phyloP scores from a whole-genome alignment of 2,797 vertebrate species.

The Selene dorsalis region DNA sequence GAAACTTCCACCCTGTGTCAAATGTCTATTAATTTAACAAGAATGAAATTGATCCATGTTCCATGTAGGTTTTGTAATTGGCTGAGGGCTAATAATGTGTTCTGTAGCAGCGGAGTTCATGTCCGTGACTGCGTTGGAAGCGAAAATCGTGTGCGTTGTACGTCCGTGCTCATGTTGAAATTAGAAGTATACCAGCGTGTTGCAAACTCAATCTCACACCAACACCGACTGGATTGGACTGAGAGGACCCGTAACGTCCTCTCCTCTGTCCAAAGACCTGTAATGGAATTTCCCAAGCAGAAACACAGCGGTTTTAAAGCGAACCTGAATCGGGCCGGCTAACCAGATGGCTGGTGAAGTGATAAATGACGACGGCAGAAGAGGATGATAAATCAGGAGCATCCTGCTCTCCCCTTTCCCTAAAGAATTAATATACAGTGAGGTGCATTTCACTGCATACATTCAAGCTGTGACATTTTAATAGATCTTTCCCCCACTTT shows the following conservation, averaged over 20 bases:
- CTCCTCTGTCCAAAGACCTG: conserved; percentile 37
- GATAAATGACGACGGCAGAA: conserved; percentile 61
- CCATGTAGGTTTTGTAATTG: not conserved
- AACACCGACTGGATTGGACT: not conserved
- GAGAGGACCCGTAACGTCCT: conserved; percentile 27
- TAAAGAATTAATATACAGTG: conserved; percentile 51
- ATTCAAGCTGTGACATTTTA: conserved; percentile 46
- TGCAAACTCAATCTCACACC: not conserved
- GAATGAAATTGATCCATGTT: conserved; percentile 1
- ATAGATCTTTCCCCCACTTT: conserved; percentile 16
- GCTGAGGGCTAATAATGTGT: not conserved
- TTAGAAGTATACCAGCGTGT: not conserved
- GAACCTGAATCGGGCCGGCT: conserved; percentile 37
- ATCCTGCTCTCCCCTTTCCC: conserved; percentile 24
- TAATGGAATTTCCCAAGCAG: conserved; percentile 61
- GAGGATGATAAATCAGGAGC: conserved; percentile 60
- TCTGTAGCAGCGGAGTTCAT: not conserved
- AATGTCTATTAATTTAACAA: not conserved
- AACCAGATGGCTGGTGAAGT: conserved; percentile 50
- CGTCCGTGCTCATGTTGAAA: not conserved
- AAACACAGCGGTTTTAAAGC: conserved; percentile 58
- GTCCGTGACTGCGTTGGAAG: not conserved
- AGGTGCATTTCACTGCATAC: conserved; percentile 25
- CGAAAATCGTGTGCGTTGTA: not conserved
- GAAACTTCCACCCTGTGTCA: not conserved